Base-by-base conservation (phyloP, 2,797 vertebrate species). In the Mus caroli region DNA sequence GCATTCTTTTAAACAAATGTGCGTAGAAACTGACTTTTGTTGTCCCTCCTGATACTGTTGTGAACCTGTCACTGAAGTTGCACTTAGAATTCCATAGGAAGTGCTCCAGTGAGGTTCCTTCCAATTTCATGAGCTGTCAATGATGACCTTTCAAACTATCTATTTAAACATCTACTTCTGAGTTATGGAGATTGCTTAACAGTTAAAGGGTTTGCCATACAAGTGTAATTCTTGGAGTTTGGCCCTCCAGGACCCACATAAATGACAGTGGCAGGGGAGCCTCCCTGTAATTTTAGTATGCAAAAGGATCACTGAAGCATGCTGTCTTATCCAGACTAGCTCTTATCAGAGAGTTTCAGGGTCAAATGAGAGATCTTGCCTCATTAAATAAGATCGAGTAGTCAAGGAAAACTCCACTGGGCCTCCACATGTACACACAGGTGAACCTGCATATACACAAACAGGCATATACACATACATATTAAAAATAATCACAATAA, bases 11-110 rank as follows among this genome's bases (percentile, higher is more conserved):
- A 20, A 80, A 67, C 15, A 50, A 64, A 62, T 73, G 26, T 4
- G 3, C 54, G 67, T 73, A 19, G 82, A 60, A 93, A 88, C 43
- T 40, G 20, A 78, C 56, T 94, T 93, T 86, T 90, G 14, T 76
- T 88, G 20, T 93, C 40, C 26, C 82, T 86, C 13, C 17, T 22
- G 43, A 73, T 77, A 22, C 12, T 87, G 2, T 37, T 46, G 62
- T 91, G 43, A 94, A 5, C 10, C 9, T 77, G 46, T 20, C 73
- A 79, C 37, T 46, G 0, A 88, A 20, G 28, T 71, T 90, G 40
- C 28, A 93, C 24, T 73, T 73, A 56, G 22, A 94, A 83, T 85
- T 95, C 6, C 26, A 34, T 83, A 82, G n/a, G 79, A 88, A 96
- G 8, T 28, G 24, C 31, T 84, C 73, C 31, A n/a, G 37, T 64